phyloP scores from a whole-genome alignment of 2,113 vertebrate species.

The Menura novaehollandiae region DNA sequence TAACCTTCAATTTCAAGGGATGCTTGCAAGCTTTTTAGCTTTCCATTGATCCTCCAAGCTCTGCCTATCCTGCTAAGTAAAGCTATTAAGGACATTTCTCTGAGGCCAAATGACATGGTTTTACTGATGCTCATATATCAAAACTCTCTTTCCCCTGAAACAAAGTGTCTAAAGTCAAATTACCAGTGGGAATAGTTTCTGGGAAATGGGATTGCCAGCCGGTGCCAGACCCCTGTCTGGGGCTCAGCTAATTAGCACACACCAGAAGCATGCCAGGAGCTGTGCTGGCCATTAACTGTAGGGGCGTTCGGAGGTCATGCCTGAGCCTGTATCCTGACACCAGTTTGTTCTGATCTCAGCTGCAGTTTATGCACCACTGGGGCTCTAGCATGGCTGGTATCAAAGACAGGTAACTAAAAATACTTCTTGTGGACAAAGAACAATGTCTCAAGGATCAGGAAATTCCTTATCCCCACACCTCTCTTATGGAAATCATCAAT shows the following conservation, averaged over 20 bases:
- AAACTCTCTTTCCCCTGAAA: background rate
- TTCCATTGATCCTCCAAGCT: background rate
- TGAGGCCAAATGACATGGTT: background rate
- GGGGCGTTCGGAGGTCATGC: accelerated
- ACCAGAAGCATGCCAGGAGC: background rate
- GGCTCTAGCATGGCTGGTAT: background rate
- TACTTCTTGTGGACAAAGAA: background rate
- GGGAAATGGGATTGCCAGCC: background rate
- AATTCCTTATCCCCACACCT: background rate
- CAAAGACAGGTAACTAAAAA: background rate
- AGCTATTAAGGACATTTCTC: background rate
- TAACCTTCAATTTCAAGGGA: background rate
- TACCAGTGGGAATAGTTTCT: background rate
- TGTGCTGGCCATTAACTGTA: background rate
- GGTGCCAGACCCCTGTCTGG: background rate
- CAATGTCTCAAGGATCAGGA: background rate
- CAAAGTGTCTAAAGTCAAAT: background rate
- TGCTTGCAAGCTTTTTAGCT: background rate
- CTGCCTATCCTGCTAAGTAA: background rate
- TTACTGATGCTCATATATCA: background rate
- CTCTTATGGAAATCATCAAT: background rate
- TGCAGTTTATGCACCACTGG: background rate
- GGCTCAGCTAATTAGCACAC: background rate
- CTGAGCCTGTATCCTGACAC: background rate
- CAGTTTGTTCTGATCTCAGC: background rate